These are phyloP conservation scores for Hoplostethus atlanticus DNA, from an alignment of 2,797 vertebrate genomes.

Conservation along the genomic window DNA sequence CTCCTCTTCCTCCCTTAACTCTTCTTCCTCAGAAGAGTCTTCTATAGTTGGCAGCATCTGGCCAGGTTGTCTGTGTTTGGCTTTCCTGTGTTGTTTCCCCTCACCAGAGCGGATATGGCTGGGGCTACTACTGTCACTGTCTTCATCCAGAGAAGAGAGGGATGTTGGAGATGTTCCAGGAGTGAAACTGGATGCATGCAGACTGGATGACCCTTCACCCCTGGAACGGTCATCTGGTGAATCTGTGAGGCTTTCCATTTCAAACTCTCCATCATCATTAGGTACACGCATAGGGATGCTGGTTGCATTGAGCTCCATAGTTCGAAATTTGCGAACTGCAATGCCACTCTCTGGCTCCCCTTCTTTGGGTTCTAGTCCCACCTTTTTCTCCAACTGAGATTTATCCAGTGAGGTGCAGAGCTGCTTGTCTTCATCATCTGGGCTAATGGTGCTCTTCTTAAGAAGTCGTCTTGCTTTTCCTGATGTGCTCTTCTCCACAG, in stretches of 20 bases:
- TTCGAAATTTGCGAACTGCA: constrained; percentile 93
- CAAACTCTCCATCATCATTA: constrained; percentile 83
- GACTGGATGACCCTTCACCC: constrained; percentile 97
- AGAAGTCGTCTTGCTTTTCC: constrained; percentile 88
- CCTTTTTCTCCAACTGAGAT: constrained; percentile 81
- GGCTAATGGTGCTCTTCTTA: constrained; percentile 89
- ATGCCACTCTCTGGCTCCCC: constrained; percentile 85
- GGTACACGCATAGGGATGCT: constrained; percentile 82
- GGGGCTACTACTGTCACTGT: constrained; percentile 98
- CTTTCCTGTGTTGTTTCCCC: constrained; percentile 96
- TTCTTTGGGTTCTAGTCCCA: constrained; percentile 76
- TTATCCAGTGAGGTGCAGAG: constrained; percentile 82
- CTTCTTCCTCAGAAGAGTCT: constrained; percentile 99
- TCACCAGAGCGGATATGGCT: constrained; percentile 92
- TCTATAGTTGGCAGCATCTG: constrained; percentile 97
- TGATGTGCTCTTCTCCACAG: constrained; percentile 78
- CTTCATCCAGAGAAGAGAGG: constrained; percentile 98
- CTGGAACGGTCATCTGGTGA: constrained; percentile 97
- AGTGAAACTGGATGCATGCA: constrained; percentile 98
- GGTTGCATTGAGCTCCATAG: constrained; percentile 94
- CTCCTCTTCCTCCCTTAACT: constrained; percentile 96
- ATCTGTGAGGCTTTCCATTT: constrained; percentile 97
- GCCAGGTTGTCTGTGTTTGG: constrained; percentile 94
- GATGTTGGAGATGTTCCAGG: constrained; percentile 99
- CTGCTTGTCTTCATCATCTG: constrained; percentile 90